A percentile compares a stretch with the other conserved stretches of the same genome.
Evolutionary conservation across 1,140 invertebrate species (phyloP).

Genomic region (Euura lappo): DNA sequence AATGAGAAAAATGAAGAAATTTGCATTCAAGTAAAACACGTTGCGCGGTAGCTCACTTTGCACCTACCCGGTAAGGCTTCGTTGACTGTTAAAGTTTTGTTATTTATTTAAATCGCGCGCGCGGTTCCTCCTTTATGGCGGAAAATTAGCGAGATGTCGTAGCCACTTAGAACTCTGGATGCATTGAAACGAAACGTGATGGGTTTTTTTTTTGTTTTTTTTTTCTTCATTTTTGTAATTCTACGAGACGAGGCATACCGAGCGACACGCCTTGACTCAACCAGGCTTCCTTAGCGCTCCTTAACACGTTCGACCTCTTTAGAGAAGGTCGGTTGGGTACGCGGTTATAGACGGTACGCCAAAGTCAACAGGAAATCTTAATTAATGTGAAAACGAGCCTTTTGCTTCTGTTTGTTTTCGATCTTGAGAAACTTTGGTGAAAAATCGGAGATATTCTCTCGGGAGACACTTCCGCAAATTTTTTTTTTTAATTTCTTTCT

Average conservation of each 20-base stretch:
- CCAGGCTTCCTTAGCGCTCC: neutral
- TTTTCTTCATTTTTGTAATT: neutral
- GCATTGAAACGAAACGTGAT: neutral
- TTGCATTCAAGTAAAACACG: neutral
- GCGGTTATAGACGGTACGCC: neutral
- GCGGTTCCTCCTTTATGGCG: neutral
- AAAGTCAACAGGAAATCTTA: constrained; percentile 1
- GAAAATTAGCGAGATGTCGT: constrained; percentile 2
- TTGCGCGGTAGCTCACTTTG: neutral
- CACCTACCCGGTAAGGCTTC: neutral
- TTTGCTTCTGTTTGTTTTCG: neutral
- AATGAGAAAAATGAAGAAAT: no score
- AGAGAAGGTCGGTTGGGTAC: neutral
- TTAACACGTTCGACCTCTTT: constrained; percentile 2
- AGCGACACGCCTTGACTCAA: neutral
- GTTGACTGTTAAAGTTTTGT: neutral
- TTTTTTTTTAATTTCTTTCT: neutral
- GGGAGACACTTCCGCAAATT: neutral
- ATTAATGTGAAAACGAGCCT: neutral
- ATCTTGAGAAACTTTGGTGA: no score
- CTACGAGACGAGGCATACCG: no score
- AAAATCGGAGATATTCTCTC: neutral
- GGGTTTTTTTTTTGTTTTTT: no score
- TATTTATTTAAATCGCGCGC: neutral
- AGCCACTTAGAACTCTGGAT: neutral